Evolutionary conservation across 2,888 invertebrate species (phyloP), one percentile per base, ranked within the genome.

Genomic region (Oligia fasciuncula): DNA sequence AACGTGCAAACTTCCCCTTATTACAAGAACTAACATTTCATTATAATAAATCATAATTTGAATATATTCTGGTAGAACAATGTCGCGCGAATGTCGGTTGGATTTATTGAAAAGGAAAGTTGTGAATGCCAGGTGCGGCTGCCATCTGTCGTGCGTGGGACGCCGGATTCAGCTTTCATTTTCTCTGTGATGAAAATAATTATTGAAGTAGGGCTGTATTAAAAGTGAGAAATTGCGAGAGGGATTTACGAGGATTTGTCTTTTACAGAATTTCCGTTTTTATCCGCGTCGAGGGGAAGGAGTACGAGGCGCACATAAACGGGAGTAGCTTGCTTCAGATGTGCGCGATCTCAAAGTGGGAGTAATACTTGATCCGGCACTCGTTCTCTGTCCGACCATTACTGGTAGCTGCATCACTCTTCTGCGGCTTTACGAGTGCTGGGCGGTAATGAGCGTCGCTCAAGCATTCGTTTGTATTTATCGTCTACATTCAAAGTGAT

Each of bases 21-120:
- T 84, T 84, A 80, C 73, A 84, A 85, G 67, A 86, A 88, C 86
- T 87, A 88, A 83, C 78, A 80, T 85, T 87, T 83, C 73, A 78
- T 70, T 85, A 86, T 87, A 88, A 88, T 89, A 89, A 87, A 90
- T 90, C 82, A 88, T 87, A 88, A 90, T 91, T 88, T 88, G 82
- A 89, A 79, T 89, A 87, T 85, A 87, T 88, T 88, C 79, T 79
- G 78, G 75, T 83, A 81, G 78, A 89, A 89, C 87, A 90, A 89
- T 87, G 84, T 89, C 88, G 79, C 79, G 75, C 77, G 74, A 89
- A 88, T 88, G 88, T 88, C 79, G 81, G 89, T 87, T 87, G 91
- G 91, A 93, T 92, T 94, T 93, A 94, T 94, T 93, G 94, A 94
- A 94, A 94, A 93, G 94, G 93, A 94, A 94, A 94, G 93, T 94